Evolutionary conservation across 2,797 vertebrate species (phyloP).

Genomic region (Lycodopsis pacificus): DNA sequence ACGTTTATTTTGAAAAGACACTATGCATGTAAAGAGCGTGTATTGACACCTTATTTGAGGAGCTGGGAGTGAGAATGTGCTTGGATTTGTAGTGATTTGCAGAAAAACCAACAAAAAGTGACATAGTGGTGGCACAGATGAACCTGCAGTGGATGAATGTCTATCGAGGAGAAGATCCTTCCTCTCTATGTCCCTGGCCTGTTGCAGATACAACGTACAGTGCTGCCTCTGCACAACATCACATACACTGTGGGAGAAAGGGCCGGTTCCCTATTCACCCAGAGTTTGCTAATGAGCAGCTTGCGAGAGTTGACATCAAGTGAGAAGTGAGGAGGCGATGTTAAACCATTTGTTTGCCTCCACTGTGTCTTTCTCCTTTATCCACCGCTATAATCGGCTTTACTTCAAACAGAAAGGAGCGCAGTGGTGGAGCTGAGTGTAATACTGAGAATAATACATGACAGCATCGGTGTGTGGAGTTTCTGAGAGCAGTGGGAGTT

Average conservation of each 20-base stretch:
- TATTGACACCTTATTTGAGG: no score
- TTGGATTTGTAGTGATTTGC: no score
- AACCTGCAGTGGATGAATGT: background rate
- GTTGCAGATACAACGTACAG: background rate
- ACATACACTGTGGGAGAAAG: background rate
- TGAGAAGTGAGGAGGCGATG: background rate
- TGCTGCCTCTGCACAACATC: background rate
- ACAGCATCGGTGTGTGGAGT: background rate
- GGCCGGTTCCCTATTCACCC: background rate
- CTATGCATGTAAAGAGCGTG: no score
- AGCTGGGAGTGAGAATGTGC: no score
- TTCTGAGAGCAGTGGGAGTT: background rate
- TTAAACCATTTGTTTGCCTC: background rate
- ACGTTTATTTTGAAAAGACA: no score
- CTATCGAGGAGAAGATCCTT: background rate
- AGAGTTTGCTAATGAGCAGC: slow-evolving; percentile 6
- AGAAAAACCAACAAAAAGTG: background rate
- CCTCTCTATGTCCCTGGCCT: background rate
- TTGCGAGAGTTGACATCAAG: background rate
- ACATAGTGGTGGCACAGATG: background rate
- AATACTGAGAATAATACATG: slow-evolving; percentile 4
- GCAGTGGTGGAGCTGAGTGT: background rate
- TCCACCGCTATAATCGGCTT: background rate
- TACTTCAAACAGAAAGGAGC: background rate
- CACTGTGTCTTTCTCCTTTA: background rate